Evolutionary conservation across 2,113 vertebrate genomes (phyloP).

Genomic region (Daphoenositta chrysoptera): DNA sequence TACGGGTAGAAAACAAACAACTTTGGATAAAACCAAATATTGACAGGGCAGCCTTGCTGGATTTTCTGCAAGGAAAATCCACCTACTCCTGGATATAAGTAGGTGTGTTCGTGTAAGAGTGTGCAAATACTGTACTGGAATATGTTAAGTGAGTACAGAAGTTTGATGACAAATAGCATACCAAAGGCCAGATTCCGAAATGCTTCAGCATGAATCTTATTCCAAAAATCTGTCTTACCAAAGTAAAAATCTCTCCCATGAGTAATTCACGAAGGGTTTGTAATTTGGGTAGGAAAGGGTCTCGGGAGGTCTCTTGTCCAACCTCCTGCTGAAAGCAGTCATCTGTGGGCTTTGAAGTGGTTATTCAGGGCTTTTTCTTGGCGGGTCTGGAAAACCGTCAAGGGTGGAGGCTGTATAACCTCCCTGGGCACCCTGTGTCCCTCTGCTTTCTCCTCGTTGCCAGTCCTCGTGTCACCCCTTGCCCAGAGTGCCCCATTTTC

Average conservation of each 20-base stretch:
- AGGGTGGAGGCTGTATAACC: background rate
- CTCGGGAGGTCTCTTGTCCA: background rate
- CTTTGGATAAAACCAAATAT: background rate
- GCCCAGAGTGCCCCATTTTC: background rate
- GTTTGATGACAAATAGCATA: background rate
- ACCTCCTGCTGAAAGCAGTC: background rate
- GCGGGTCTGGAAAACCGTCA: background rate
- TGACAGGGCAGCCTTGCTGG: background rate
- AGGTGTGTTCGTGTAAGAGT: background rate
- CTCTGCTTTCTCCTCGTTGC: background rate
- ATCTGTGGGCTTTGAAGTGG: background rate
- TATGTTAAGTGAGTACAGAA: background rate
- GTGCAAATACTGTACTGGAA: background rate
- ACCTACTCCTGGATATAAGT: background rate
- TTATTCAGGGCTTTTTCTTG: background rate
- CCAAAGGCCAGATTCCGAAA: background rate
- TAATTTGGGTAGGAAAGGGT: background rate
- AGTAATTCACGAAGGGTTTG: background rate
- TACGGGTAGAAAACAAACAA: background rate
- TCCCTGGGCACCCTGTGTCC: background rate
- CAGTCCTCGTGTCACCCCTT: background rate
- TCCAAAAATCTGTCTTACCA: background rate
- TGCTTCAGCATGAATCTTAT: background rate
- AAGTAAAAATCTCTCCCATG: background rate
- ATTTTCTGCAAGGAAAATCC: background rate